A percentile compares a stretch with the other conserved stretches of the same genome.
phyloP scores from a whole-genome alignment of 2,797 vertebrate species.

The Eurystomus glaucurus region DNA sequence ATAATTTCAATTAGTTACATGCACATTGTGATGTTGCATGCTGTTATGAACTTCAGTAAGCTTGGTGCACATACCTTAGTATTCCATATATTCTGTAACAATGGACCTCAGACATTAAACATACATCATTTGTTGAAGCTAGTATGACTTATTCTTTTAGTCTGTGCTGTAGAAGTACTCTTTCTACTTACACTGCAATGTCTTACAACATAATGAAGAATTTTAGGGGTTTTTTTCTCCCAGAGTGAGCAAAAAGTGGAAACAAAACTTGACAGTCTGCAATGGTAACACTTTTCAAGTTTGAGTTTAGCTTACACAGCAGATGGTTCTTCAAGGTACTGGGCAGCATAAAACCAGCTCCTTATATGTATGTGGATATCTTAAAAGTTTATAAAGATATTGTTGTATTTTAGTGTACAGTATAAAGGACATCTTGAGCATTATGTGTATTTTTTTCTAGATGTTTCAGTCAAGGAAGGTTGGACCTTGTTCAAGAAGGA shows the following conservation, averaged over 20 bases:
- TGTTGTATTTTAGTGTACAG: background rate
- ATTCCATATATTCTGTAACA: background rate
- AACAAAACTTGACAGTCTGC: background rate
- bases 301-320: background rate
- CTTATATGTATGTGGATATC: background rate
- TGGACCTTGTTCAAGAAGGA: no score
- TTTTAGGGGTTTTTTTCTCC: fast-evolving
- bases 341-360: background rate
- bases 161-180: background rate
- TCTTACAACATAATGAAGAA: background rate
- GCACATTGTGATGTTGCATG: background rate
- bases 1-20: background rate
- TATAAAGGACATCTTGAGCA: background rate
- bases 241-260: background rate
- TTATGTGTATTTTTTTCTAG: background rate
- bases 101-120: background rate
- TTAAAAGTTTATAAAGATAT: background rate
- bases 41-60: background rate
- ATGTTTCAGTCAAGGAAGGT: background rate
- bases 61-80: background rate
- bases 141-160: background rate
- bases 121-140: background rate
- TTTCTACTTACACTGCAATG: background rate
- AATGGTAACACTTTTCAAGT: background rate
- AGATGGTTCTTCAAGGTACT: background rate